A percentile compares a stretch with the other conserved stretches of the same genome.
Conservation (phyloP, 1,140 invertebrate genomes). For the Drosophila novamexicana region DNA sequence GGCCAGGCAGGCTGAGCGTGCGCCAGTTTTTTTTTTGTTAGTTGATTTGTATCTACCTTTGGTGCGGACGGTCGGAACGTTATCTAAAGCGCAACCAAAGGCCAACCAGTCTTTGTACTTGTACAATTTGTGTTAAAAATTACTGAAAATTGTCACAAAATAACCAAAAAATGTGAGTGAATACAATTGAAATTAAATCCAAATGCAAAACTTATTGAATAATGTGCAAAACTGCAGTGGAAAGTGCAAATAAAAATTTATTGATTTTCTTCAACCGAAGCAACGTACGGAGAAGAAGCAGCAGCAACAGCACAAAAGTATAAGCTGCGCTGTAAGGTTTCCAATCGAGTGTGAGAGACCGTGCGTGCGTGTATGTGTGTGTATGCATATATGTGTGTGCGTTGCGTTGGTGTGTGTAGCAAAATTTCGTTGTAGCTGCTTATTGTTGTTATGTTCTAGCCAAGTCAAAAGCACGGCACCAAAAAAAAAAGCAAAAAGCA, state of each 20-base stretch:
- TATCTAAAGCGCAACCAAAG: slow-evolving; percentile 53
- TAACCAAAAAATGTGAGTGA: slow-evolving; percentile 59
- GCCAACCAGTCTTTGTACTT: slow-evolving; percentile 75
- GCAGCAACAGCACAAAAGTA: slow-evolving; percentile 69
- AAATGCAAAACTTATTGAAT: slow-evolving; percentile 30
- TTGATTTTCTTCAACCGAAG: slow-evolving; percentile 72
- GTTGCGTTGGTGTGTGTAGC: slow-evolving; percentile 48
- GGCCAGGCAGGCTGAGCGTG: slow-evolving; percentile 60
- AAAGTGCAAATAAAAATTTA: slow-evolving; percentile 71
- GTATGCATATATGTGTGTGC: slow-evolving; percentile 17
- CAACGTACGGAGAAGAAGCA: slow-evolving; percentile 51
- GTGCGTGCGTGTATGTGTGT: slow-evolving; percentile 26
- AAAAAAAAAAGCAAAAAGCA: slow-evolving; percentile 38
- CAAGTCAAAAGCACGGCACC: slow-evolving; percentile 68
- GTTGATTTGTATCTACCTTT: slow-evolving; percentile 82
- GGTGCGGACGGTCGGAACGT: slow-evolving; percentile 75
- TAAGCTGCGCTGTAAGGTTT: slow-evolving; percentile 80
- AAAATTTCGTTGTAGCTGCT: slow-evolving; percentile 62
- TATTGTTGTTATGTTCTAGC: slow-evolving; percentile 79
- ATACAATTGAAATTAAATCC: slow-evolving; percentile 16
- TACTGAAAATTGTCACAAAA: slow-evolving; percentile 44
- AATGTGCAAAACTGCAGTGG: slow-evolving; percentile 49
- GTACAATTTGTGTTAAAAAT: slow-evolving; percentile 45
- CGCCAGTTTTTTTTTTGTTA: slow-evolving; percentile 66
- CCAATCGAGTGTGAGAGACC: slow-evolving; percentile 39